phyloP scores from a whole-genome alignment of 2,113 vertebrate genomes.

The Oxyura jamaicensis region DNA sequence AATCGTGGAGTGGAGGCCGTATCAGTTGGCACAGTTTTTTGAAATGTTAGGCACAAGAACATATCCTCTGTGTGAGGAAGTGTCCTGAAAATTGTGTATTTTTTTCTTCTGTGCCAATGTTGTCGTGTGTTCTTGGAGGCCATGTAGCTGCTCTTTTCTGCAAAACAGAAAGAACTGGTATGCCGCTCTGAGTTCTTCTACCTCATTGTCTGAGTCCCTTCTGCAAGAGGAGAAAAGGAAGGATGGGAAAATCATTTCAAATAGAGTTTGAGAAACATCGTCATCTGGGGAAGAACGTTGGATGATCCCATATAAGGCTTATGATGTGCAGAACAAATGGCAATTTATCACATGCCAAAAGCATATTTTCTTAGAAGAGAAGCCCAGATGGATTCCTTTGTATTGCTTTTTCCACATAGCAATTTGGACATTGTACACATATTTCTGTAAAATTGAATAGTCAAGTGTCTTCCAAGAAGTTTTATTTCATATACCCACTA shows the following conservation, averaged over 20 bases:
- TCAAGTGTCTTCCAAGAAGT: neutral
- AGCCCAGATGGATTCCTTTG: neutral
- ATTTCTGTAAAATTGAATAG: neutral
- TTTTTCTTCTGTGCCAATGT: neutral
- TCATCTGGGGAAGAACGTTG: neutral
- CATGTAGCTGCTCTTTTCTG: neutral
- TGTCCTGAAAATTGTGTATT: neutral
- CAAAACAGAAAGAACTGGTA: neutral
- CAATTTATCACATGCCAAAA: neutral
- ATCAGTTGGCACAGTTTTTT: neutral
- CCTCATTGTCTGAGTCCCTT: neutral
- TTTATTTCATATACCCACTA: fast-evolving
- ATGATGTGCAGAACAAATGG: neutral
- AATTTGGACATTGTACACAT: neutral
- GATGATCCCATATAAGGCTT: neutral
- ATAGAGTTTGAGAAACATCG: neutral
- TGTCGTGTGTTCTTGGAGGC: neutral
- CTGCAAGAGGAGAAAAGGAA: neutral
- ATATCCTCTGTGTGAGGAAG: neutral
- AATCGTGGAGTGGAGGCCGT: neutral
- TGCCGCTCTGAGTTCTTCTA: neutral
- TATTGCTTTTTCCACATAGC: neutral
- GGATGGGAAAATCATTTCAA: neutral
- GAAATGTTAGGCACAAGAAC: neutral
- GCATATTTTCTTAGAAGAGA: neutral